phyloP scores from a whole-genome alignment of 1,140 invertebrate genomes.

The Megathymus violae region DNA sequence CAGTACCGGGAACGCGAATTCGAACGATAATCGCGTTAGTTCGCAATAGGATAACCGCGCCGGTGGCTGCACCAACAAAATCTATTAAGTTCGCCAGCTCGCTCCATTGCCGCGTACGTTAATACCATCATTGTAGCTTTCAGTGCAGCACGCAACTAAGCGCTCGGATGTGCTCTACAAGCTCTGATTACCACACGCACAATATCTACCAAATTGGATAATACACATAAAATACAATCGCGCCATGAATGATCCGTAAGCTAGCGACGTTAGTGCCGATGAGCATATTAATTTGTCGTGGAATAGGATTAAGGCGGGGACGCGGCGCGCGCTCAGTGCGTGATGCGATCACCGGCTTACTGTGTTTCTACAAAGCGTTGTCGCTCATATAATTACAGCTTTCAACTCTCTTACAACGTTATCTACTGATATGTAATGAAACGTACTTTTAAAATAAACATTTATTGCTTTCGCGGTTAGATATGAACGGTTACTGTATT shows the following conservation, averaged over 20 bases:
- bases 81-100: conserved; percentile 80
- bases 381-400: conserved; percentile 47
- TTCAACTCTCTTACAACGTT: conserved; percentile 23
- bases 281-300: conserved; percentile 82
- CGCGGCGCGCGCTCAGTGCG: conserved; percentile 44
- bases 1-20: conserved; percentile 68
- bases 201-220: conserved; percentile 82
- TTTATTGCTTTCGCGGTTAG: no score
- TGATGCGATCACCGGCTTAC: conserved; percentile 61
- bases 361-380: conserved; percentile 49
- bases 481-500: no score
- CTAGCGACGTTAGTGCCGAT: conserved; percentile 79
- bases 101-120: conserved; percentile 65
- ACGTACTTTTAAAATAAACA: no score
- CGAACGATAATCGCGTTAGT: conserved; percentile 74
- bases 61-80: conserved; percentile 71
- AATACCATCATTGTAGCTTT: conserved; percentile 66
- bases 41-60: conserved; percentile 71
- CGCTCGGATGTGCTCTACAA: conserved; percentile 59
- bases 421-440: conserved; percentile 5
- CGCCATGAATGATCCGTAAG: conserved; percentile 78
- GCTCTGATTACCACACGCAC: conserved; percentile 78
- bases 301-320: conserved; percentile 71
- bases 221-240: conserved; percentile 84
- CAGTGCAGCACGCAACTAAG: conserved; percentile 55